A percentile compares a stretch with the other conserved stretches of the same genome.
These are phyloP conservation scores for Amphibalanus amphitrite DNA, from an alignment of 1,140 invertebrate genomes.

Conservation along the genomic window DNA sequence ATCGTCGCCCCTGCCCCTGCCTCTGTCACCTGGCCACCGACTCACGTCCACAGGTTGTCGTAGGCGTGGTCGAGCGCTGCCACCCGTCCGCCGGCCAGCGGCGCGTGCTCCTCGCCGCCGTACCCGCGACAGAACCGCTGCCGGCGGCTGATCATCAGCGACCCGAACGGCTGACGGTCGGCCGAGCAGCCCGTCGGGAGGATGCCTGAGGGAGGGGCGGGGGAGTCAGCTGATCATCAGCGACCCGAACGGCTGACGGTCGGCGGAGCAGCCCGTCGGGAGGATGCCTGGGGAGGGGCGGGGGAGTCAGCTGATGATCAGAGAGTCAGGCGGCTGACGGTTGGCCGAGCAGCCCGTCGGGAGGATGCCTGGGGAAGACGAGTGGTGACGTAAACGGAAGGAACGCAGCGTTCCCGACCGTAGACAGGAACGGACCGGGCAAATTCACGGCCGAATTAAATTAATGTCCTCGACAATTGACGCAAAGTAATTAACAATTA, in stretches of 20 bases:
- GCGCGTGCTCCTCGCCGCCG: slow-evolving; percentile 52
- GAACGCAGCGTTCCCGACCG: no score
- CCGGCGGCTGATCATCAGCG: slow-evolving; percentile 49
- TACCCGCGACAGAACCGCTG: slow-evolving; percentile 70
- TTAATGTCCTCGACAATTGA: no score
- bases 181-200: slow-evolving; percentile 36
- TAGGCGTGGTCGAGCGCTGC: slow-evolving; percentile 65
- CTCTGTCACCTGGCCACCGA: no score
- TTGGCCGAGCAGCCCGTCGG: slow-evolving; percentile 32
- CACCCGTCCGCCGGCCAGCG: slow-evolving; percentile 46
- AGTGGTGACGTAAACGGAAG: no score
- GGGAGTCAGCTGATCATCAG: no score
- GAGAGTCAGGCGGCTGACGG: not conserved
- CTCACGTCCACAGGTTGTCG: slow-evolving; percentile 29
- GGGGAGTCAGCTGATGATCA: no score
- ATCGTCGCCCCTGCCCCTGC: no score
- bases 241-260: not conserved
- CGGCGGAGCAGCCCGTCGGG: slow-evolving; percentile 32
- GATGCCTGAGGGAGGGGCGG: slow-evolving; percentile 34
- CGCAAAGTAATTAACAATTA: no score
- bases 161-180: not conserved
- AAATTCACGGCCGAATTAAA: no score
- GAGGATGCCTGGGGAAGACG: slow-evolving; percentile 40
- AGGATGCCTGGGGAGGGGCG: slow-evolving; percentile 37
- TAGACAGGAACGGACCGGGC: no score